These are phyloP conservation scores for Caenorhabditis sp. DNA, from an alignment of 2,888 invertebrate genomes.

Conservation along the genomic window DNA sequence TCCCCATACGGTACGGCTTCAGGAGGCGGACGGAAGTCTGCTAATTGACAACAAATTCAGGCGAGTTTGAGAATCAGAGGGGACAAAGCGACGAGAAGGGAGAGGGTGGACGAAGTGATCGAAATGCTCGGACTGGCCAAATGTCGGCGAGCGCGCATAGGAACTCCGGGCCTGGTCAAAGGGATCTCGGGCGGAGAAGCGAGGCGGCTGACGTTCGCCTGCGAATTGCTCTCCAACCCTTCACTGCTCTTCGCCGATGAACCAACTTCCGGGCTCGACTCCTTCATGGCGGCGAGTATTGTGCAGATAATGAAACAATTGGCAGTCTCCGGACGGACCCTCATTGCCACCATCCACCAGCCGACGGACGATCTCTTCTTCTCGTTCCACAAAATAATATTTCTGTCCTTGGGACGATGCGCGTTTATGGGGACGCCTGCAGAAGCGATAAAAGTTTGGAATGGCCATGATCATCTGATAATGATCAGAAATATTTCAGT, in stretches of 20 bases:
- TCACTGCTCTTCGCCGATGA: constrained; percentile 96
- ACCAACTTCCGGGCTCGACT: constrained; percentile 90
- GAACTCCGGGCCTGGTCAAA: constrained; percentile 86
- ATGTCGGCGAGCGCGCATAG: constrained; percentile 92
- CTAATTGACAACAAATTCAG: too few relatives aligned
- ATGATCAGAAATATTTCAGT: constrained; percentile 6
- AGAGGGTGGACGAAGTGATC: constrained; percentile 82
- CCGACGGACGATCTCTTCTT: constrained; percentile 73
- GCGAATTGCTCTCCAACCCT: constrained; percentile 90
- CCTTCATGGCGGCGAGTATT: constrained; percentile 92
- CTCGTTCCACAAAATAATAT: constrained; percentile 79
- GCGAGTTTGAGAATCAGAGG: constrained; percentile 78
- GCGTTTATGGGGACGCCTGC: constrained; percentile 82
- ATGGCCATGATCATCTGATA: neutral
- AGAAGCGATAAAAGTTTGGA: constrained; percentile 24
- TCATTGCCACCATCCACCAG: constrained; percentile 77
- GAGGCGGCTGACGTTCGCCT: constrained; percentile 86
- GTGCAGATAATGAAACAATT: constrained; percentile 84
- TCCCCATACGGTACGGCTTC: too few relatives aligned
- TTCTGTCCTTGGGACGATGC: constrained; percentile 92
- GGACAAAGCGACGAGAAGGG: neutral
- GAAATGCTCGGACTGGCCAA: constrained; percentile 89
- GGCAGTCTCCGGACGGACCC: constrained; percentile 66
- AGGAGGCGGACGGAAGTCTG: too few relatives aligned
- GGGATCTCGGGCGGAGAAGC: constrained; percentile 85